phyloP scores from a whole-genome alignment of 2,113 vertebrate species.

The Oncorhynchus kisutch region DNA sequence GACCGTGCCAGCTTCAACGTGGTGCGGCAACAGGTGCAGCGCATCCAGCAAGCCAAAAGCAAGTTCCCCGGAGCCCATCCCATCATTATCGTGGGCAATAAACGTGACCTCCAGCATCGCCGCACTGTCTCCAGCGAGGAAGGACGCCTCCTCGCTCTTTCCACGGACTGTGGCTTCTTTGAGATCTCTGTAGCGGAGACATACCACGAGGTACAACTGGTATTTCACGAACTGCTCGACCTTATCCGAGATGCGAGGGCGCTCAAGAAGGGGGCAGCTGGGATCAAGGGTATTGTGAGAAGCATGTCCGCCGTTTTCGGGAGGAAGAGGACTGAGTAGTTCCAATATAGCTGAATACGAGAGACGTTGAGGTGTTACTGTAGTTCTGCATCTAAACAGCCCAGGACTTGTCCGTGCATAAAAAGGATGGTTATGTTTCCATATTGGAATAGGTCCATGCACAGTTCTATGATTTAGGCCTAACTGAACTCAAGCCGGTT shows the following conservation, averaged over 20 bases:
- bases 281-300: slow-evolving; percentile 62
- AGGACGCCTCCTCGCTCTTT: slow-evolving; percentile 56
- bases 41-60: slow-evolving; percentile 52
- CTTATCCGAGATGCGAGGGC: slow-evolving; percentile 50
- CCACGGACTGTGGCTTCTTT: slow-evolving; percentile 61
- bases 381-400: neutral
- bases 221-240: slow-evolving; percentile 63
- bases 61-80: slow-evolving; percentile 32
- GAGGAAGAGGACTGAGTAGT: slow-evolving; percentile 40
- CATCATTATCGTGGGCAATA: slow-evolving; percentile 65
- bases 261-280: slow-evolving; percentile 43
- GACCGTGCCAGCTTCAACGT: slow-evolving; percentile 64
- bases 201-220: slow-evolving; percentile 62
- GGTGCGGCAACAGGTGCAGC: slow-evolving; percentile 57
- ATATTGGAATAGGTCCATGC: neutral
- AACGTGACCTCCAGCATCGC: slow-evolving; percentile 65
- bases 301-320: slow-evolving; percentile 66
- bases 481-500: too few species aligned
- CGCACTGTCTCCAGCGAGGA: slow-evolving; percentile 63
- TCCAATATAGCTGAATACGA: neutral
- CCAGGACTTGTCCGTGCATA: neutral
- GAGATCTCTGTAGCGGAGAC: slow-evolving; percentile 69
- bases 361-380: neutral
- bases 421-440: neutral
- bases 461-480: neutral